Conservation (phyloP, 2,888 invertebrate genomes). For the Rhamnusium bicolor region DNA sequence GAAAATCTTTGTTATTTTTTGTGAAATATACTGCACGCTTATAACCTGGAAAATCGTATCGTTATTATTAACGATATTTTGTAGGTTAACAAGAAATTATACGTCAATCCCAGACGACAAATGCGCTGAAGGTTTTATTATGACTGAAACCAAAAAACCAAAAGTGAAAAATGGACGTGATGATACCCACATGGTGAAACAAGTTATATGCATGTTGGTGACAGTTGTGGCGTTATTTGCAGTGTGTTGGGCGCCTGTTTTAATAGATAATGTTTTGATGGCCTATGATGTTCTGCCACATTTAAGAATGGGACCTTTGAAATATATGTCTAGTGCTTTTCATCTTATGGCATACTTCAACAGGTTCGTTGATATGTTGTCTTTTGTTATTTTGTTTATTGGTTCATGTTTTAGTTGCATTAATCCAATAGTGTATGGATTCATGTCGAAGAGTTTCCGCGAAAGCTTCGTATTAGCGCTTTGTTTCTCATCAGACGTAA, state of each 20-base stretch:
- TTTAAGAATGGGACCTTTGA: constrained; percentile 72
- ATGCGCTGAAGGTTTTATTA: constrained; percentile 36
- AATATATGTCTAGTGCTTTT: constrained; percentile 77
- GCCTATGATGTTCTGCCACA: constrained; percentile 75
- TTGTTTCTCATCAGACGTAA: constrained; percentile 64
- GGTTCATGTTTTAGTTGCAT: constrained; percentile 74
- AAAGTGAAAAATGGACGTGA: constrained; percentile 50
- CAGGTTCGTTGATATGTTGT: constrained; percentile 67
- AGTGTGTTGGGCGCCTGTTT: constrained; percentile 80
- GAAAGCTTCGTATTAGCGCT: constrained; percentile 74
- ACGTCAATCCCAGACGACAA: constrained; percentile 41
- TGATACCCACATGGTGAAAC: constrained; percentile 65
- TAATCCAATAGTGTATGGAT: constrained; percentile 83
- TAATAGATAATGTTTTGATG: constrained; percentile 78
- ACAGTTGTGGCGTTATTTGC: constrained; percentile 80
- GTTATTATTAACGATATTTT: no score
- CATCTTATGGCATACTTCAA: constrained; percentile 81
- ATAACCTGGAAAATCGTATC: no score
- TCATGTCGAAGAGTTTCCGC: constrained; percentile 82
- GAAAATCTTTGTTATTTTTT: no score
- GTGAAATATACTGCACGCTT: no score
- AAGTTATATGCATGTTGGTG: constrained; percentile 84
- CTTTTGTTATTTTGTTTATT: background rate
- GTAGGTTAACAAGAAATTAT: constrained; percentile 49
- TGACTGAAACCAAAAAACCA: constrained; percentile 38